These are phyloP conservation scores for Drosophila austrosaltans DNA, from an alignment of 2,888 invertebrate species.

Conservation along the genomic window DNA sequence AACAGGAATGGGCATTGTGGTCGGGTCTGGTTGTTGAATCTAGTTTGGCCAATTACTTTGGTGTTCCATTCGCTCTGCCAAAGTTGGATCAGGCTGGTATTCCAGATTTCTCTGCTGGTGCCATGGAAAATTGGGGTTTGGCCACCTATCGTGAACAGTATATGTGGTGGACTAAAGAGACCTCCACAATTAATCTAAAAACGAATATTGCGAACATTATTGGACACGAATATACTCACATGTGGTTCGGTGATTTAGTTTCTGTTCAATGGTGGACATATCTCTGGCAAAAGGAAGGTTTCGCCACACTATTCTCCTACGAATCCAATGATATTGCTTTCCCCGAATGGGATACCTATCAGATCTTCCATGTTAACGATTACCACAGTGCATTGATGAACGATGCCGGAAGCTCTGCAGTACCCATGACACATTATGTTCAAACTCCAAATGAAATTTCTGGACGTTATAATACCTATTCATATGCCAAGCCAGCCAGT, in stretches of 20 bases:
- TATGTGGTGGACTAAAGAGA: slow-evolving; percentile 74
- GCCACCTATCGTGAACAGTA: slow-evolving; percentile 85
- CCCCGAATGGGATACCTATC: slow-evolving; percentile 88
- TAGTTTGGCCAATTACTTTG: slow-evolving; percentile 89
- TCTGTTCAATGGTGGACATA: slow-evolving; percentile 89
- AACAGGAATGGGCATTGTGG: slow-evolving; percentile 88
- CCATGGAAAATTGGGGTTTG: slow-evolving; percentile 98
- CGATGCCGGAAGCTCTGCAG: slow-evolving; percentile 48
- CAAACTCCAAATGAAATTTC: slow-evolving; percentile 92
- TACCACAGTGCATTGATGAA: slow-evolving; percentile 83
- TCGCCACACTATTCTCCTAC: slow-evolving; percentile 83
- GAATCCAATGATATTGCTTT: slow-evolving; percentile 80
- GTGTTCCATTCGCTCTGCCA: slow-evolving; percentile 89
- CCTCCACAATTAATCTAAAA: slow-evolving; percentile 71
- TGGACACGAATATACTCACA: slow-evolving; percentile 87
- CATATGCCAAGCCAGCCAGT: slow-evolving; percentile 88
- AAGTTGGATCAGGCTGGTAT: slow-evolving; percentile 95
- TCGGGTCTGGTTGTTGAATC: slow-evolving; percentile 89
- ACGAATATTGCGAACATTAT: slow-evolving; percentile 85
- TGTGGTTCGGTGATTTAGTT: slow-evolving; percentile 92
- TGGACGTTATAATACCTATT: slow-evolving; percentile 92
- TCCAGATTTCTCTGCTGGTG: slow-evolving; percentile 93
- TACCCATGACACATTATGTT: slow-evolving; percentile 90
- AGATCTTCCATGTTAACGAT: slow-evolving; percentile 88
- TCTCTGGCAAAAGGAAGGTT: slow-evolving; percentile 90